Conservation (phyloP, 2,797 vertebrate genomes). For the Lates japonicus region DNA sequence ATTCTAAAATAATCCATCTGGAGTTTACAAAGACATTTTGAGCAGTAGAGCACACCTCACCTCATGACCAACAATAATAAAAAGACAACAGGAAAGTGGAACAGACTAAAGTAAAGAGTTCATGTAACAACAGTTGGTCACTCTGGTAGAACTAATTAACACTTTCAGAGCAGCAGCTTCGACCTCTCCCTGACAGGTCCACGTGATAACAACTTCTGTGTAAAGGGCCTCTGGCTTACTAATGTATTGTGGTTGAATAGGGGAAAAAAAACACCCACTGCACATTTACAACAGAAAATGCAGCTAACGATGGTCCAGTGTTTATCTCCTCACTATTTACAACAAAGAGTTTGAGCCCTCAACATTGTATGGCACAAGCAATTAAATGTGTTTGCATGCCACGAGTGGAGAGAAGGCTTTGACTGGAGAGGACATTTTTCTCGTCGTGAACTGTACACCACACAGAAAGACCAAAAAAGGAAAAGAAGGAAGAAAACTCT, state of each 20-base stretch:
- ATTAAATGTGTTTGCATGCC: constrained; percentile 85
- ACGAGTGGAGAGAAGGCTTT: constrained; percentile 64
- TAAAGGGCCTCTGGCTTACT: constrained; percentile 26
- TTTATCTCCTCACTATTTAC: constrained; percentile 60
- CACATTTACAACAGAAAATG: constrained; percentile 50
- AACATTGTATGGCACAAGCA: constrained; percentile 76
- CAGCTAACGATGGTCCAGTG: constrained; percentile 48
- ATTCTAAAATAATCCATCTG: neutral
- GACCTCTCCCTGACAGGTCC: constrained; percentile 49
- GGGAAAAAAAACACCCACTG: constrained; percentile 22
- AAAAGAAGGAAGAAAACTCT: neutral
- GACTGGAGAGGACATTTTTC: constrained; percentile 58
- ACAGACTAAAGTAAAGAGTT: constrained; percentile 19
- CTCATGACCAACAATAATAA: neutral
- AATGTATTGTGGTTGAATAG: constrained; percentile 18
- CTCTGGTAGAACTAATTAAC: constrained; percentile 50
- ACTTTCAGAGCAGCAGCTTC: constrained; percentile 34
- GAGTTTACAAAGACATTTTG: neutral
- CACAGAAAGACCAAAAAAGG: constrained; percentile 7
- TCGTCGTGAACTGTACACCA: constrained; percentile 20
- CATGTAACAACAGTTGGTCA: constrained; percentile 22
- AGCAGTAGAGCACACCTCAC: neutral
- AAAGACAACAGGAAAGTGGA: constrained; percentile 6
- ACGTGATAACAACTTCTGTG: constrained; percentile 39
- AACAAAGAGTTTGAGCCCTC: constrained; percentile 58